These are phyloP conservation scores for Platyscapa corneri DNA, from an alignment of 1,140 invertebrate species.

Conservation along the genomic window DNA sequence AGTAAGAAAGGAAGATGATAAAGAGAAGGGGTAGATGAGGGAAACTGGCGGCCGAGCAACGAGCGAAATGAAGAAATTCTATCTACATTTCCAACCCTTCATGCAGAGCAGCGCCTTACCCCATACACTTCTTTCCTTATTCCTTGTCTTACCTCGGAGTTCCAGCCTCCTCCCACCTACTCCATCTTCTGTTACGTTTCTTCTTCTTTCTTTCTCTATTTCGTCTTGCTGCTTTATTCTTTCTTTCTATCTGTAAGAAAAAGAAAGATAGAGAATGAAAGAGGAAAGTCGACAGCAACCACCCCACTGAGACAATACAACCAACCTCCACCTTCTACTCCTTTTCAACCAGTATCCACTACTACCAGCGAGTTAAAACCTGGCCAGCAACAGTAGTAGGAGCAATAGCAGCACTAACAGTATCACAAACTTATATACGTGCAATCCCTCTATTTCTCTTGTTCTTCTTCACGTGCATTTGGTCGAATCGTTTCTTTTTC, in stretches of 20 bases:
- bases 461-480: background rate
- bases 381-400: constrained; percentile 37
- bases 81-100: constrained; percentile 76
- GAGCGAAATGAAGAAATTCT: constrained; percentile 75
- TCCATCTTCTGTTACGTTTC: constrained; percentile 32
- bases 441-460: constrained; percentile 42
- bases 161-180: constrained; percentile 51
- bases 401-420: constrained; percentile 25
- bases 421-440: constrained; percentile 44
- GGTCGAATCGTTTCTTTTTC: constrained; percentile 24
- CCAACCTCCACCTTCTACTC: constrained; percentile 56
- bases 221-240: constrained; percentile 33
- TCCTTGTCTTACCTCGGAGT: constrained; percentile 39
- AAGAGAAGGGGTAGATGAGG: constrained; percentile 53
- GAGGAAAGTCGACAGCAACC: constrained; percentile 62
- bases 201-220: constrained; percentile 39
- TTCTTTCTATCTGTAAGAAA: constrained; percentile 45
- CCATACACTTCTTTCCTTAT: constrained; percentile 58
- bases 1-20: constrained; percentile 30
- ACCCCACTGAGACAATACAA: constrained; percentile 72
- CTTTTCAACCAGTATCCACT: constrained; percentile 62
- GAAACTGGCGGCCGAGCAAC: constrained; percentile 65
- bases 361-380: constrained; percentile 26
- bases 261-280: constrained; percentile 28
- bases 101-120: constrained; percentile 69